Evolutionary conservation across 2,797 vertebrate genomes (phyloP), one percentile per base, ranked within the genome.

Genomic region (Eurystomus glaucurus): DNA sequence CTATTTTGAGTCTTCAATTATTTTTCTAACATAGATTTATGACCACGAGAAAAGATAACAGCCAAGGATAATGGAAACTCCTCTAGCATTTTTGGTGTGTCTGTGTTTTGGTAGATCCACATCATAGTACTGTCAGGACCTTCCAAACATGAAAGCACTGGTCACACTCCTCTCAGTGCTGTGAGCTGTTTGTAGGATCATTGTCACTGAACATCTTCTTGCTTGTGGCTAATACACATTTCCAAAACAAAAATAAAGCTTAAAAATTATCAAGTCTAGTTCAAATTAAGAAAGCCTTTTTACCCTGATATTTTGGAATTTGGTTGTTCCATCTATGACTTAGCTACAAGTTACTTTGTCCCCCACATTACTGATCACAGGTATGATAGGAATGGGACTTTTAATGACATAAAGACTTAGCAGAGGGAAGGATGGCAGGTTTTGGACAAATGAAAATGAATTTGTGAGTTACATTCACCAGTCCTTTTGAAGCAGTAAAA

Each of bases 31-130:
- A 20, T 2, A 71, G 31, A 52, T 64, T 90, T 65, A 37, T 29
- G 23, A 26, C 10, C 3, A 7, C 26, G n/a, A 77, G 18, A 28
- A 10, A 80, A 81, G 17, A 7, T 48, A 76, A 37, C 4, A 77
- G 11, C 3, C 39, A 41, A 58, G n/a, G 35, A 39, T 18, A 61
- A 35, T 8, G 13, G 62, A 75, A 87, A 69, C 3, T 1, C 3
- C 17, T 58, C 11, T 4, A 58, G 33, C 23, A 39, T 58, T 85
- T 82, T 76, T 0, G 0, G 19, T 5, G 19, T 18, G 1, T 41
- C 14, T 35, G 5, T 54, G 26, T 54, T 88, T 75, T 31, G 9
- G 21, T 14, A 81, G 14, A 83, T 12, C 16, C 25, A 3, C 20
- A 26, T 16, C 13, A 41, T 5, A 45, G 11, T 13, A 35, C 5